A percentile compares a stretch with the other conserved stretches of the same genome.
Conservation (phyloP, 2,888 invertebrate genomes). For the Caenorhabditis sp. region DNA sequence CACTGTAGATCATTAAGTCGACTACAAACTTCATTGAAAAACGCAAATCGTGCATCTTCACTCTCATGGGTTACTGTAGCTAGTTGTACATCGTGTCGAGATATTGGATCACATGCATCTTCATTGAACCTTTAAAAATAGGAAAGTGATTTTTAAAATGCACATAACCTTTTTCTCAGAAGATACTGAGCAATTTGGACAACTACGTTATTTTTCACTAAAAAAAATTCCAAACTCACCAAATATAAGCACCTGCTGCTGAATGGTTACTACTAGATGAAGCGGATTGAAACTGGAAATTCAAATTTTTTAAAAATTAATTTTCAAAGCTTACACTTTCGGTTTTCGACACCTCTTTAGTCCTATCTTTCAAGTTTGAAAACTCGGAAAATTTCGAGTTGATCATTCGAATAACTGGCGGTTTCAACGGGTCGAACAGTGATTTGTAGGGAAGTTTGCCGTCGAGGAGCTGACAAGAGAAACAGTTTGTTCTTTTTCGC, state of each 20-base stretch:
- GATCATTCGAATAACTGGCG: conserved; percentile 8
- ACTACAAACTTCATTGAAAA: conserved; percentile 30
- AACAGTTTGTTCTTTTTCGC: too few species aligned
- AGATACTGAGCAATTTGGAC: too few species aligned
- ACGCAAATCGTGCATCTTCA: conserved; percentile 29
- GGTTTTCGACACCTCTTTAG: background rate
- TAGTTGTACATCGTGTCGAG: conserved; percentile 14
- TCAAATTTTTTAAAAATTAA: background rate
- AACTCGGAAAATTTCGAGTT: background rate
- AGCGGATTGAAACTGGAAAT: background rate
- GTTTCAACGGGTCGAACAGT: conserved; percentile 33
- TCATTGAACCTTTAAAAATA: conserved; percentile 21
- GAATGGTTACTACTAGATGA: background rate
- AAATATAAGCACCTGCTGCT: background rate
- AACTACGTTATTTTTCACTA: too few species aligned
- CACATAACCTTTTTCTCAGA: background rate
- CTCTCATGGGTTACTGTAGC: conserved; percentile 32
- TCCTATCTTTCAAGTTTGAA: background rate
- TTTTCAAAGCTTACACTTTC: background rate
- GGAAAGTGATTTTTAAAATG: background rate
- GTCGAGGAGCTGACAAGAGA: conserved; percentile 23
- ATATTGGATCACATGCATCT: conserved; percentile 20
- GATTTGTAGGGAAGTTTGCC: conserved; percentile 33
- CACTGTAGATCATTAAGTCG: conserved; percentile 23
- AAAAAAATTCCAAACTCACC: background rate